phyloP scores from a whole-genome alignment of 2,888 invertebrate genomes.

The Sympetrum striolatum region DNA sequence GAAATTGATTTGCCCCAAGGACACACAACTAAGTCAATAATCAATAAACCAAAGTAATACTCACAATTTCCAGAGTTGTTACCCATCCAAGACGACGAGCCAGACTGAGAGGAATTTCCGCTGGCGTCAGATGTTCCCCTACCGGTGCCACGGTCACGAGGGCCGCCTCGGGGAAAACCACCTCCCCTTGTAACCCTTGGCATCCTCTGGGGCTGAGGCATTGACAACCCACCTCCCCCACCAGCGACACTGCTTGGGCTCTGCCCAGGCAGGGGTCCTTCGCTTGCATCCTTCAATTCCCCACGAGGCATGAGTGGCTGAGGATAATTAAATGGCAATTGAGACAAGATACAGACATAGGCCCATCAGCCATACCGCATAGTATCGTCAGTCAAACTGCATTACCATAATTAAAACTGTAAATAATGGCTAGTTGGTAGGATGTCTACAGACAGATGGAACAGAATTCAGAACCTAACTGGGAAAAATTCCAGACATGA shows the following conservation, averaged over 20 bases:
- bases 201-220: constrained; percentile 46
- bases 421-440: no score
- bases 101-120: constrained; percentile 1
- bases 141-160: constrained; percentile 34
- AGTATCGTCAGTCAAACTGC: no score
- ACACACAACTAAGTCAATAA: no score
- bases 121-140: neutral
- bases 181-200: constrained; percentile 46
- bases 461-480: no score
- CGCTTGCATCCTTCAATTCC: neutral
- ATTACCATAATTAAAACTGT: no score
- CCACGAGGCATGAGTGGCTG: constrained; percentile 20
- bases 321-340: no score
- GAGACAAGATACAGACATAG: neutral
- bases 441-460: no score
- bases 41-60: neutral
- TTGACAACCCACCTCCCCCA: constrained; percentile 54
- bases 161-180: constrained; percentile 49
- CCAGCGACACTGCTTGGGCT: constrained; percentile 51
- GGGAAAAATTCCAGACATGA: no score
- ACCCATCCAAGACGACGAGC: constrained; percentile 18
- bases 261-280: neutral
- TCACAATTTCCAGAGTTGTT: constrained; percentile 44
- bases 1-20: no score
- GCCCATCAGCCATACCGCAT: no score